Base-by-base conservation (phyloP, 2,888 invertebrate genomes). In the Allacma fusca region DNA sequence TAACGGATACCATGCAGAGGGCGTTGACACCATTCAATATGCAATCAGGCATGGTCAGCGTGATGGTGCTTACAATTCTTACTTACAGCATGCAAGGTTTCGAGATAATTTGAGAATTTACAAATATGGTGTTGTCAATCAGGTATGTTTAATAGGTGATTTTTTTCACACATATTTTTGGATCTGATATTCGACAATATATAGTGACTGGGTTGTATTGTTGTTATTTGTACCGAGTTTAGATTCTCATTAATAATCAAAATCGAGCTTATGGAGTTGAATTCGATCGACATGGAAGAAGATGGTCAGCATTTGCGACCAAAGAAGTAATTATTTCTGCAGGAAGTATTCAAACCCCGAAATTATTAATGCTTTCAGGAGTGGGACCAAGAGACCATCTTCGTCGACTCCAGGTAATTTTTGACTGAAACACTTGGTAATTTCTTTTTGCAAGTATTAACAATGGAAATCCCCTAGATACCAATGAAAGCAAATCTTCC, bases 1-100 rank as follows among this genome's bases (percentile, higher is more conserved):
- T 65, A 90, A 89, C 84, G 86, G 87, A 78, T 85, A 84, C 74
- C 81, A 84, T 9, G 83, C 84, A 40, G 81, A 85, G 81, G 87
- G 87, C 12, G 50, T 72, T 34, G 72, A 72, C n/a, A 26, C 29
- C n/a, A 72, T 74, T 43, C 62, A 74, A 24, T 74, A 74, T 21
- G 29, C 72, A n/a, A 26, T 34, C 12, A 72, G 59, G 21, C 19
- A 28, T 21, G 72, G 72, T n/a, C 12, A 80, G 65, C 75, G 83
- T 0, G 40, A 64, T 26, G 81, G 74, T 7, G 77, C 80, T 0
- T 82, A 80, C 62, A 73, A 57, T 13, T 78, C 81, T 16, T 81
- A 74, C 64, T 78, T 83, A 16, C 76, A 78, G 19, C 74, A 81
- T 44, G 79, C 81, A 1, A 40, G 82, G 70, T 71, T 50, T 5